Evolutionary conservation across 2,113 vertebrate species (phyloP).

Genomic region (Zosterops borbonicus): DNA sequence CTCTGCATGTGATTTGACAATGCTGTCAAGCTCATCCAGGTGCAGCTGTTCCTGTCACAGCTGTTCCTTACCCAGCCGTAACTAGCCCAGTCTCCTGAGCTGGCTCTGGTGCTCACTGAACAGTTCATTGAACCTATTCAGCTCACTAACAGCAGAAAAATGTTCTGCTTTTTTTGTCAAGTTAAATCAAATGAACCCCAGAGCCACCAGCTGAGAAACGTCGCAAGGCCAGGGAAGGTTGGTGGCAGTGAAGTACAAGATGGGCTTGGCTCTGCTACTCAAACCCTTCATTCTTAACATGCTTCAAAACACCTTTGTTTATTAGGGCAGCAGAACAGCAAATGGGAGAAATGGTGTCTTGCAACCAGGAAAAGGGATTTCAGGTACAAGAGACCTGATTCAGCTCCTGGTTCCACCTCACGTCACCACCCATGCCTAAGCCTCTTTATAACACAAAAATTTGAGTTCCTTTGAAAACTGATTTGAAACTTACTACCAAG

Average conservation of each 20-base stretch:
- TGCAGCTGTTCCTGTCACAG: neutral
- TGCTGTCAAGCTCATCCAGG: neutral
- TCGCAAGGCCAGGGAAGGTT: neutral
- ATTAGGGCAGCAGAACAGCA: neutral
- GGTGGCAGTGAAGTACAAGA: neutral
- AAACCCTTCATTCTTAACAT: neutral
- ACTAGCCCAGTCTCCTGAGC: neutral
- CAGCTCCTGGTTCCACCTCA: neutral
- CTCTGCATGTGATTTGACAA: neutral
- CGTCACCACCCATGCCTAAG: neutral
- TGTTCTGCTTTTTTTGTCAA: neutral
- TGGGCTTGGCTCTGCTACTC: neutral
- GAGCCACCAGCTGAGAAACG: neutral
- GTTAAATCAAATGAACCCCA: neutral
- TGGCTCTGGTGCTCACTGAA: neutral
- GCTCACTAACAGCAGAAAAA: neutral
- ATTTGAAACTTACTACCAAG: neutral
- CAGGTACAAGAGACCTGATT: neutral
- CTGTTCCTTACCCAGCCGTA: neutral
- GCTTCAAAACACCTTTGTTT: neutral
- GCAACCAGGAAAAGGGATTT: neutral
- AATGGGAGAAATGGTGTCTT: neutral
- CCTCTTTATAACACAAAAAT: neutral
- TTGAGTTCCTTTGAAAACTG: neutral
- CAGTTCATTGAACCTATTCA: neutral